These are phyloP conservation scores for Patagioenas fasciata DNA, from an alignment of 2,113 vertebrate genomes.

Conservation along the genomic window DNA sequence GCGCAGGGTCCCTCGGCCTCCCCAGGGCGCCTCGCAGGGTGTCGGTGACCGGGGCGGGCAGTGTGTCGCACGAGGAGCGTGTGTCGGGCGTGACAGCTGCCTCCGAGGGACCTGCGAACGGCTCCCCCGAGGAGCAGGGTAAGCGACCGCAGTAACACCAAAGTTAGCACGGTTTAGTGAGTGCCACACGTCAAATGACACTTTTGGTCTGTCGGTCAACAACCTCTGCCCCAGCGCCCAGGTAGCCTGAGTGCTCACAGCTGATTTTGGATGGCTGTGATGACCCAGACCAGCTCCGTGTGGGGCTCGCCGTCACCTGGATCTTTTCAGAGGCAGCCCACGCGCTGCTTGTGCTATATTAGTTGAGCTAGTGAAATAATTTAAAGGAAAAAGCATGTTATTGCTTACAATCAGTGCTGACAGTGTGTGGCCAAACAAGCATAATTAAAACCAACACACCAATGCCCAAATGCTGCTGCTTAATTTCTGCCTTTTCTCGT, in stretches of 20 bases:
- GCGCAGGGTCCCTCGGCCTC: not conserved
- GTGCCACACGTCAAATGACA: not conserved
- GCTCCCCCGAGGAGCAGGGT: not conserved
- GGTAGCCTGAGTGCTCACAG: not conserved
- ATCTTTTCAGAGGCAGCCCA: not conserved
- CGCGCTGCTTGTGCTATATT: not conserved
- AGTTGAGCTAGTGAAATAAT: not conserved
- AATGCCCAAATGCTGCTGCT: not conserved
- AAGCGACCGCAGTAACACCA: not conserved
- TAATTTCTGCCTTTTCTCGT: not conserved
- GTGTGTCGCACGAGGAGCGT: not conserved
- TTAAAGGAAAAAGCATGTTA: not conserved
- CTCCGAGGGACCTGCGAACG: not conserved
- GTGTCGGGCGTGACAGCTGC: not conserved
- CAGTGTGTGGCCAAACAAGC: not conserved
- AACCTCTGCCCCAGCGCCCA: not conserved
- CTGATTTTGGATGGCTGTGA: fast-evolving
- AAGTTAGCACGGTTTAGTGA: not conserved
- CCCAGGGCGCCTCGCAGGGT: not conserved
- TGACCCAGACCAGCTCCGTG: fast-evolving
- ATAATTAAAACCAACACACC: too few species aligned
- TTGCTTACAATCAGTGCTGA: not conserved
- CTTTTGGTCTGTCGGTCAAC: fast-evolving
- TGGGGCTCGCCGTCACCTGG: fast-evolving
- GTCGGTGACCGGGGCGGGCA: not conserved